Evolutionary conservation across 2,113 vertebrate species (phyloP).

Genomic region (Semnornis frantzii): DNA sequence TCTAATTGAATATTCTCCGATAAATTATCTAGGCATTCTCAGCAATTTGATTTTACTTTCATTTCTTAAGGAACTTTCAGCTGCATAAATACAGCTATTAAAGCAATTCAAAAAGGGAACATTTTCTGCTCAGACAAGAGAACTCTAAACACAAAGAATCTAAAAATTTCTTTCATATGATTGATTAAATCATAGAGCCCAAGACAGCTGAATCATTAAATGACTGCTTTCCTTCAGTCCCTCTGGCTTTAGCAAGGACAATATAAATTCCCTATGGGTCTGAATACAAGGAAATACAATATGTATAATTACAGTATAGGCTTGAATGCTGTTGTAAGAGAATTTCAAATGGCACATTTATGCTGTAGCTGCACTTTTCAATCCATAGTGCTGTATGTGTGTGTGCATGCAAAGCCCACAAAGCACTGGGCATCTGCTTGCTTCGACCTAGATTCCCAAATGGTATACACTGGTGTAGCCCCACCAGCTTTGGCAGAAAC

Average conservation of each 20-base stretch:
- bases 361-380: conserved; percentile 73
- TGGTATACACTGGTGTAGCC: neutral
- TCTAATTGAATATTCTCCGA: conserved; percentile 87
- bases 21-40: conserved; percentile 88
- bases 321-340: conserved; percentile 59
- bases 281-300: conserved; percentile 81
- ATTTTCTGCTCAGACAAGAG: conserved; percentile 75
- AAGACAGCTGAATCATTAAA: conserved; percentile 79
- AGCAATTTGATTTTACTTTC: conserved; percentile 78
- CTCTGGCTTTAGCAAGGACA: conserved; percentile 79
- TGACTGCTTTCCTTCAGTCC: conserved; percentile 74
- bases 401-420: neutral
- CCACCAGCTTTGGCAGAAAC: neutral
- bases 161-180: conserved; percentile 73
- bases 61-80: conserved; percentile 76
- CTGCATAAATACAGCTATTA: conserved; percentile 84
- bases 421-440: conserved; percentile 40
- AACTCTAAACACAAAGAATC: conserved; percentile 69
- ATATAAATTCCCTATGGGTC: conserved; percentile 68
- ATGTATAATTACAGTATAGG: conserved; percentile 79
- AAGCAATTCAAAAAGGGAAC: conserved; percentile 77
- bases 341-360: conserved; percentile 53
- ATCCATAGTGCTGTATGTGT: neutral
- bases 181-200: conserved; percentile 85
- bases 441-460: conserved; percentile 25